Percentiles rank a stretch among this genome's conserved stretches.
phyloP scores from a whole-genome alignment of 2,888 invertebrate species.

The Caenorhabditis macrosperma region DNA sequence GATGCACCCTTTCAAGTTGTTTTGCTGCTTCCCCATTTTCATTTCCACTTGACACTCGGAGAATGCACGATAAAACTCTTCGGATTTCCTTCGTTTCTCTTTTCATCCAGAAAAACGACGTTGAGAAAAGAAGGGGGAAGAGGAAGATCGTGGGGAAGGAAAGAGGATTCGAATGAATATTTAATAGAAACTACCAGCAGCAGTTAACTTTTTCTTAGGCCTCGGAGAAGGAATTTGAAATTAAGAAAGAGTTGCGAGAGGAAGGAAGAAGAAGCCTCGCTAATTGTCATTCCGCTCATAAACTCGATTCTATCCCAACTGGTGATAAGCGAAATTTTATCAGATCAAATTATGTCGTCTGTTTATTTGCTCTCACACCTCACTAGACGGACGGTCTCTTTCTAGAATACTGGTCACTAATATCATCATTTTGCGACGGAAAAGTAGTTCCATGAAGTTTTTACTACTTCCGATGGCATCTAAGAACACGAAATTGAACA shows the following conservation, averaged over 20 bases:
- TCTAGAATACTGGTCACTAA: not conserved
- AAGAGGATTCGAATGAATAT: not conserved
- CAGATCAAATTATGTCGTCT: constrained; percentile 21
- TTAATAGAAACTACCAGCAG: not conserved
- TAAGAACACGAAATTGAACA: not conserved
- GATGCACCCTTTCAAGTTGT: not conserved
- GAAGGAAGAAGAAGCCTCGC: constrained; percentile 9
- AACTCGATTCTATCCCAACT: constrained; percentile 25
- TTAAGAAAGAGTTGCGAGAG: not conserved
- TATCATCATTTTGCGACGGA: not conserved
- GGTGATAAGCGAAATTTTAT: constrained; percentile 26
- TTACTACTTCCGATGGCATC: too few relatives aligned
- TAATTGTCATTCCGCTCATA: constrained; percentile 31
- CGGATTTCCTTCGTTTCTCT: not conserved
- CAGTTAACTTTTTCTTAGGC: constrained; percentile 12
- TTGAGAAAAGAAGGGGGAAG: not conserved
- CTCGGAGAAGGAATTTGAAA: not conserved
- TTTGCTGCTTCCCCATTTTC: not conserved
- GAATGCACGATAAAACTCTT: not conserved
- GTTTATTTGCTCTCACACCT: constrained; percentile 38
- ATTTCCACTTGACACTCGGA: not conserved
- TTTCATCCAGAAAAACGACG: not conserved
- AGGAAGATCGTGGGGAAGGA: not conserved
- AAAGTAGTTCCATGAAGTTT: too few relatives aligned
- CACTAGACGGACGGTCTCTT: constrained; percentile 26